Percentiles rank a stretch among this genome's conserved stretches.
These are phyloP conservation scores for Clepsis dumicolana DNA, from an alignment of 2,888 invertebrate genomes.

Conservation along the genomic window DNA sequence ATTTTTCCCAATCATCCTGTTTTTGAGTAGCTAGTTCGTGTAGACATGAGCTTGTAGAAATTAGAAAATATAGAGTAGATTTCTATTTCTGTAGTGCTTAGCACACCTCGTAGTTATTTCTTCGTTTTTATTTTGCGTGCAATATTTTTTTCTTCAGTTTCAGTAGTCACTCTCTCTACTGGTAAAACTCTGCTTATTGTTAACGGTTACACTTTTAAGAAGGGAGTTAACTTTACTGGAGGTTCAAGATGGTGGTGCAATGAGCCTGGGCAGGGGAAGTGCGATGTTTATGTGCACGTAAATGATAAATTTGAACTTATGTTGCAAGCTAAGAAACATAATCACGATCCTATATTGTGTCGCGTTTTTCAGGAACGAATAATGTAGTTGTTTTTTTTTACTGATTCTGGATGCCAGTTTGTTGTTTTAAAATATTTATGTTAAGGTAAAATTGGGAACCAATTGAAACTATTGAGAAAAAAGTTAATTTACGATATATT, in stretches of 20 bases:
- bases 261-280: slow-evolving; percentile 64
- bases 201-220: slow-evolving; percentile 73
- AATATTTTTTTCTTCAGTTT: slow-evolving; percentile 62
- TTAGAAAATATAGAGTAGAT: not conserved
- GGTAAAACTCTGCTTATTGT: slow-evolving; percentile 70
- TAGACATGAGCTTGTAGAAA: slow-evolving; percentile 17
- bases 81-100: not conserved
- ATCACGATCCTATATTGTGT: slow-evolving; percentile 71
- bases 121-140: slow-evolving; percentile 40
- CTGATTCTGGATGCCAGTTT: not conserved
- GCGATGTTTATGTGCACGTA: slow-evolving; percentile 68
- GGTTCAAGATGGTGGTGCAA: slow-evolving; percentile 70
- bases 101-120: slow-evolving; percentile 14
- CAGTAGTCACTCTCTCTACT: slow-evolving; percentile 69
- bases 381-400: slow-evolving; percentile 53
- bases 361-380: slow-evolving; percentile 68
- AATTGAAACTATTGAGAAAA: no score
- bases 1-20: not conserved
- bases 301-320: slow-evolving; percentile 70
- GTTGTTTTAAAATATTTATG: slow-evolving; percentile 2
- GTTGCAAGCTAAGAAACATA: slow-evolving; percentile 64
- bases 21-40: not conserved
- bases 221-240: slow-evolving; percentile 59
- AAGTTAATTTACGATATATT: no score
- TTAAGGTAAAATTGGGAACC: not conserved